Evolutionary conservation across 2,888 invertebrate genomes (phyloP), one percentile per base, ranked within the genome.

Genomic region (Callosobruchus maculatus): DNA sequence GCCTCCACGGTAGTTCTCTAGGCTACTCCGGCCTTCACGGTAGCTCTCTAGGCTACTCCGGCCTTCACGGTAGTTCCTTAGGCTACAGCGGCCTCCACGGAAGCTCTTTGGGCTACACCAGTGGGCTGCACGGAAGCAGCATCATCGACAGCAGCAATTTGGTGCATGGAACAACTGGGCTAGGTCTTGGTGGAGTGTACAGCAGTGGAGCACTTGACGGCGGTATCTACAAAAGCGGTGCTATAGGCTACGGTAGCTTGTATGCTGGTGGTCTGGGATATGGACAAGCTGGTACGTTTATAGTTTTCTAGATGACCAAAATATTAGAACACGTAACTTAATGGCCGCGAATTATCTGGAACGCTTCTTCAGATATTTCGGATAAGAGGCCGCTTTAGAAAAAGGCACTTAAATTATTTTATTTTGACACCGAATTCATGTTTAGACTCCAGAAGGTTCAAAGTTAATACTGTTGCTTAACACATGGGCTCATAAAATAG

Each of bases 1-100:
- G 70, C 26, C 22, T 67, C 3, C 22, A 49, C 5, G 21, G 68
- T 20, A 67, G 71, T 31, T 71, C 31, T 21, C 7, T 73, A 9
- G 71, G 74, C 21, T 69, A 70, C 68, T 20, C 21, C n/a, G 74
- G 74, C 20, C 30, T 2, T 13, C 67, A 67, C 22, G 71, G 71
- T 20, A 67, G 21, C 67, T 66, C 67, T 3, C 22, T 67, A 66
- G 71, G 68, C 26, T 70, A 71, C 67, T 71, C 21, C 30, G 22
- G 20, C 20, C n/a, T 72, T 4, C 70, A 13, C 5, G 71, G 31
- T 13, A 21, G 22, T 22, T 21, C 71, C 21, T 26, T 75, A 22
- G 73, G 71, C 21, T 68, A 26, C 69, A 70, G 22, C 67, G 70
- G 70, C 30, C 66, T 71, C 9, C 67, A 49, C 5, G 31, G 71